phyloP scores from a whole-genome alignment of 2,113 vertebrate species.

The Dissostichus mawsoni region DNA sequence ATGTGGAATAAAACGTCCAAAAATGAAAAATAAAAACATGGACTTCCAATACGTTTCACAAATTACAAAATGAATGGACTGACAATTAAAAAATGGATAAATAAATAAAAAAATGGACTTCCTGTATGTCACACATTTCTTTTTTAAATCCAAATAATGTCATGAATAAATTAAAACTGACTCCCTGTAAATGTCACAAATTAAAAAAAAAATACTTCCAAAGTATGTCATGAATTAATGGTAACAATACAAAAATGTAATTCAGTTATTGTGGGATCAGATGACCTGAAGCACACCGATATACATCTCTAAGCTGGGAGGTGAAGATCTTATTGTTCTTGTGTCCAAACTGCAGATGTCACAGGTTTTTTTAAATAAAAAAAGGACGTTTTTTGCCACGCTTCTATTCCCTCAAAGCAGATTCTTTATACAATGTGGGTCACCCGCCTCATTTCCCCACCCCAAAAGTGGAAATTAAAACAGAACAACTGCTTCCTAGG shows the following conservation, averaged over 20 bases:
- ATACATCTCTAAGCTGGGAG: too few species aligned
- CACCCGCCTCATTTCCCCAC: slow-evolving; percentile 61
- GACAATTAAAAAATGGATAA: too few species aligned
- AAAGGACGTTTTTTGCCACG: slow-evolving; percentile 37
- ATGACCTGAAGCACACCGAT: slow-evolving; percentile 1
- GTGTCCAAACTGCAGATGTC: slow-evolving; percentile 8
- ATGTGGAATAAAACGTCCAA: slow-evolving; percentile 35
- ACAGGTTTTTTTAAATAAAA: slow-evolving; percentile 27
- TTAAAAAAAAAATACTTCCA: neutral
- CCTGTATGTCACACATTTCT: too few species aligned
- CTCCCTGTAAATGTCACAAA: neutral
- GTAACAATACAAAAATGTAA: too few species aligned
- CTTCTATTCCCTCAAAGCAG: slow-evolving; percentile 60
- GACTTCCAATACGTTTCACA: too few species aligned
- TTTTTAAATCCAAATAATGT: slow-evolving; percentile 9
- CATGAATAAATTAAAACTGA: neutral
- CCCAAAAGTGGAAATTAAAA: slow-evolving; percentile 59
- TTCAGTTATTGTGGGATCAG: slow-evolving; percentile 1
- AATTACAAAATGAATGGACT: too few species aligned
- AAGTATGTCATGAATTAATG: too few species aligned
- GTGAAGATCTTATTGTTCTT: neutral
- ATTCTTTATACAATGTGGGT: slow-evolving; percentile 64
- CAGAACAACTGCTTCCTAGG: slow-evolving; percentile 74
- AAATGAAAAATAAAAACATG: neutral
- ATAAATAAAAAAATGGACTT: too few species aligned